Evolutionary conservation across 2,888 invertebrate species (phyloP).

Genomic region (Anoncus sp.): DNA sequence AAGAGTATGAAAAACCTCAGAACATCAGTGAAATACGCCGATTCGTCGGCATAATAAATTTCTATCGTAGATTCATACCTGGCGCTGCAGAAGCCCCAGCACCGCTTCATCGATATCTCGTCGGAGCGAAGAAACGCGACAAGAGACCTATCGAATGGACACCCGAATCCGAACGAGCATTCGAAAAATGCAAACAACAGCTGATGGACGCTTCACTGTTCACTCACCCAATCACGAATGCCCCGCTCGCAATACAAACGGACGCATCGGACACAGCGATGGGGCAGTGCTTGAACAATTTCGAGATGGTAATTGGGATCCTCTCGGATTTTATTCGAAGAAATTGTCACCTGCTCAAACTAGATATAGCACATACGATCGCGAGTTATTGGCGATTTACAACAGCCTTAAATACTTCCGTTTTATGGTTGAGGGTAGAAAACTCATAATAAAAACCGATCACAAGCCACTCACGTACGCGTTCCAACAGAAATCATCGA

Average conservation of each 20-base stretch:
- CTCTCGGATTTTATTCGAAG: conserved; percentile 19
- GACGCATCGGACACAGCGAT: conserved; percentile 70
- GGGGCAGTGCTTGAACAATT: conserved; percentile 70
- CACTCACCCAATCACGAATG: conserved; percentile 50
- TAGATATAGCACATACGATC: conserved; percentile 41
- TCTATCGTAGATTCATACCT: background rate
- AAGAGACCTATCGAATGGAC: conserved; percentile 52
- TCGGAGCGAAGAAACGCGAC: conserved; percentile 55
- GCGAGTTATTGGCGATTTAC: conserved; percentile 38
- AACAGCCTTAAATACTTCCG: background rate
- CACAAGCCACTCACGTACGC: conserved; percentile 37
- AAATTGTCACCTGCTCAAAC: conserved; percentile 26
- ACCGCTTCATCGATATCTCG: conserved; percentile 14
- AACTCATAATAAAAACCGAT: conserved; percentile 28
- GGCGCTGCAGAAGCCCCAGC: conserved; percentile 22
- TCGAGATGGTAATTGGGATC: conserved; percentile 29
- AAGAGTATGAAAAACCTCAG: conserved; percentile 13
- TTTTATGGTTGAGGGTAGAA: conserved; percentile 27
- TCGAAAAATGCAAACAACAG: conserved; percentile 31
- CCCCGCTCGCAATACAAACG: conserved; percentile 35
- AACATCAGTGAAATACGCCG: conserved; percentile 13
- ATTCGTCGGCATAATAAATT: conserved; percentile 4
- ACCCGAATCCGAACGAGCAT: conserved; percentile 33
- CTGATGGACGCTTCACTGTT: conserved; percentile 49
- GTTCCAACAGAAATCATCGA: conserved; percentile 27